Percentiles rank a stretch among this genome's conserved stretches.
phyloP scores from a whole-genome alignment of 2,113 vertebrate genomes.

The Formicarius rufipectus region DNA sequence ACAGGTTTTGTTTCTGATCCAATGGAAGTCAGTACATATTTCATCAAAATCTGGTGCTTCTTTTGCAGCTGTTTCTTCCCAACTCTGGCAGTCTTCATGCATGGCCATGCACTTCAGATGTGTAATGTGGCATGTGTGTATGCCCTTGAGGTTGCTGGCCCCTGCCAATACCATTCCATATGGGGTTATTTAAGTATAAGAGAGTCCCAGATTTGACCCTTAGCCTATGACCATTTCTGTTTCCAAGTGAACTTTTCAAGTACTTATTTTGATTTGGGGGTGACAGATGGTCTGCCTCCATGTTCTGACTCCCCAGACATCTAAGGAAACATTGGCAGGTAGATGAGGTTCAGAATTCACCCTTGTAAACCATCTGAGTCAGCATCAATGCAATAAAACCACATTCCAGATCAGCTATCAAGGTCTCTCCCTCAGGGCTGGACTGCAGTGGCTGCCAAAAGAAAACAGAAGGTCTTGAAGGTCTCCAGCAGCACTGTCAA shows the following conservation, averaged over 20 bases:
- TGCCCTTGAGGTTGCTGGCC: not conserved
- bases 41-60: not conserved
- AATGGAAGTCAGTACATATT: not conserved
- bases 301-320: not conserved
- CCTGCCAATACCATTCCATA: not conserved
- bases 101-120: not conserved
- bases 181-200: not conserved
- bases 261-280: not conserved
- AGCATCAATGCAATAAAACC: not conserved
- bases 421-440: not conserved
- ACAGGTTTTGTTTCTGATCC: not conserved
- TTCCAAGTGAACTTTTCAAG: not conserved
- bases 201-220: not conserved
- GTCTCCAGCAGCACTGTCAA: not conserved
- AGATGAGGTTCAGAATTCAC: constrained; percentile 8
- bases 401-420: constrained; percentile 7
- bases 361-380: constrained; percentile 1
- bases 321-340: not conserved
- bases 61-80: not conserved
- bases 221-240: not conserved
- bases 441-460: not conserved
- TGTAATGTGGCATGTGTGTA: not conserved
- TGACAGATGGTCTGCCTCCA: not conserved
- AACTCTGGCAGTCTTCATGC: not conserved
- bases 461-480: constrained; percentile 4